Base-by-base conservation (phyloP, 2,113 vertebrate species). In the Sturnus vulgaris region DNA sequence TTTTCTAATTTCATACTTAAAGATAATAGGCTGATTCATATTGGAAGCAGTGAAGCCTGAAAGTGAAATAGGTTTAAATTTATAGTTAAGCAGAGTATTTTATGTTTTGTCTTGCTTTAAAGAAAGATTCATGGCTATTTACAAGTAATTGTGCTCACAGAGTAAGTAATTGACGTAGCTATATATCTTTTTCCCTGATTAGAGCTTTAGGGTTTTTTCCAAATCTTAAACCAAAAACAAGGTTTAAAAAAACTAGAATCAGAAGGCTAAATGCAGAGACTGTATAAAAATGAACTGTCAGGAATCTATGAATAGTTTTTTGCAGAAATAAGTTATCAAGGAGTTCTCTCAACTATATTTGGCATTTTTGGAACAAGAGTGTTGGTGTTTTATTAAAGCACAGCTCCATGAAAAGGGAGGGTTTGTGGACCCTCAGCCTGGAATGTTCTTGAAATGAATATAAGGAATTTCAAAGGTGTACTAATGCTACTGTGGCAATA, bases 261-360 rank as follows among this genome's bases (percentile, higher is more conserved):
- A 50, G 64, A 92, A 94, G 64, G n/a, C 35, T 87, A 93, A 95
- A 95, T 94, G 68, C 90, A 97, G 96, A 93, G 82, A 92, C 82
- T 81, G 65, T 95, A 95, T 95, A 96, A 95, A 96, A 97, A 97
- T 92, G 92, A 97, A 96, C 96, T 98, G 96, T 98, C 97, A 97
- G 86, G 96, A 97, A 97, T 94, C 95, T 96, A 97, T 98, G 97
- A 98, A 98, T 98, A 96, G 92, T 97, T 98, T 97, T 97, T 97
- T 97, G 95, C 95, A 97, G 96, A 95, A 97, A 92, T 96, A 92
- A 50, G 86, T 97, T 97, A 97, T 98, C 97, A 97, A 96, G 96
- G 95, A 93, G 70, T 94, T 97, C 86, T 98, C 96, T 96, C 96
- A 94, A 97, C 97, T 98, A 88, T 93, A 94, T 97, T 97, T 97